These are phyloP conservation scores for Sesia apiformis DNA, from an alignment of 2,888 invertebrate genomes.

Conservation along the genomic window DNA sequence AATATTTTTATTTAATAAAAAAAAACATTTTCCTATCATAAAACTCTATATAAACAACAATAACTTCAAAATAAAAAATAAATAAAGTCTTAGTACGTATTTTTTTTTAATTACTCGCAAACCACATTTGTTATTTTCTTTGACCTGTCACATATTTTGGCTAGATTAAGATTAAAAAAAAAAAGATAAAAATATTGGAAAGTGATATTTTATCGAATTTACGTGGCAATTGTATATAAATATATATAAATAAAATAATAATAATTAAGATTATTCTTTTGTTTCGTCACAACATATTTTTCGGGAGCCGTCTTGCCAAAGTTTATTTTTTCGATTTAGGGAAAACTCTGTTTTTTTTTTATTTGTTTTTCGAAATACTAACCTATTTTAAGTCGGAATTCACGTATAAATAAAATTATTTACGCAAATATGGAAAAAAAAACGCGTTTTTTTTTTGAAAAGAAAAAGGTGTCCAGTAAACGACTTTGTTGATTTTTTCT, in stretches of 20 bases:
- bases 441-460: background rate
- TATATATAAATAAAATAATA: constrained; percentile 21
- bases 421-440: background rate
- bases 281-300: constrained; percentile 26
- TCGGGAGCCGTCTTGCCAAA: constrained; percentile 19
- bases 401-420: background rate
- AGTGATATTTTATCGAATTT: constrained; percentile 69
- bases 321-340: constrained; percentile 17
- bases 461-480: no score
- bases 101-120: background rate
- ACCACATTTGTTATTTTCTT: background rate
- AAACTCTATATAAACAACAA: no score
- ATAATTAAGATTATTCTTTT: constrained; percentile 16
- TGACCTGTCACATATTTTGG: background rate
- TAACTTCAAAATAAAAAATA: no score
- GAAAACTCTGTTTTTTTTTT: constrained; percentile 1
- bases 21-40: background rate
- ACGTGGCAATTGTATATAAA: constrained; percentile 45
- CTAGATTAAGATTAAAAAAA: constrained; percentile 7
- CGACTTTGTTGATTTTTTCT: background rate
- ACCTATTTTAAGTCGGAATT: background rate
- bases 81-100: no score
- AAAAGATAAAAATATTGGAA: constrained; percentile 14
- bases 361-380: background rate
- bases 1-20: background rate